phyloP scores from a whole-genome alignment of 2,888 invertebrate species.

The Caenorhabditis zanzibari region DNA sequence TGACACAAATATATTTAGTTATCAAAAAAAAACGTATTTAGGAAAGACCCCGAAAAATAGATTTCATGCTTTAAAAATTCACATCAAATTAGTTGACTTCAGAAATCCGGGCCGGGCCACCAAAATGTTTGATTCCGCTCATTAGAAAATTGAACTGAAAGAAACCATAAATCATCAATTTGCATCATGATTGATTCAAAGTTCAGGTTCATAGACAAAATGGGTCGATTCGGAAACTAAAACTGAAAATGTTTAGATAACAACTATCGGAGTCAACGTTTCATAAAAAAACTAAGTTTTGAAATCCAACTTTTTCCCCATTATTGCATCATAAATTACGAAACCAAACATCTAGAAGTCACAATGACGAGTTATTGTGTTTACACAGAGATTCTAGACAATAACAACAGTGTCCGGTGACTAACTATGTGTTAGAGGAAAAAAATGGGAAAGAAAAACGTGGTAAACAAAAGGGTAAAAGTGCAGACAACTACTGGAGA shows the following conservation, averaged over 20 bases:
- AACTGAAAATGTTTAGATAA: not conserved
- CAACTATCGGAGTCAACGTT: slow-evolving; percentile 3
- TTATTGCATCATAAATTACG: not conserved
- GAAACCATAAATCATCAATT: not conserved
- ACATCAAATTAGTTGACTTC: no score
- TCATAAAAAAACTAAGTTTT: slow-evolving; percentile 1
- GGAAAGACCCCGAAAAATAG: no score
- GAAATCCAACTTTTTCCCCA: not conserved
- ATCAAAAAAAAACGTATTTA: no score
- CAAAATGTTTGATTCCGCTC: no score
- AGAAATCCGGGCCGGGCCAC: no score
- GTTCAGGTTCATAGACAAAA: slow-evolving; percentile 23
- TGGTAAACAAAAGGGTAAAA: not conserved
- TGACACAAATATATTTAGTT: no score
- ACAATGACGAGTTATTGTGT: slow-evolving; percentile 10
- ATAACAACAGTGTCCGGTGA: slow-evolving; percentile 25
- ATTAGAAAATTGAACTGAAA: not conserved
- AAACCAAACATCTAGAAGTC: slow-evolving; percentile 14
- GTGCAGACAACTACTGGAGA: slow-evolving; percentile 60
- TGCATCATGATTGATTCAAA: slow-evolving; percentile 5
- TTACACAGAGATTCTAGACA: slow-evolving; percentile 7
- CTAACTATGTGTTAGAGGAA: slow-evolving; percentile 2
- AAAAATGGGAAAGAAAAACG: not conserved
- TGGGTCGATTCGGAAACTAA: not conserved
- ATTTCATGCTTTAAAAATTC: no score